Evolutionary conservation across 2,797 vertebrate species (phyloP).

Genomic region (Alfaro cultratus): DNA sequence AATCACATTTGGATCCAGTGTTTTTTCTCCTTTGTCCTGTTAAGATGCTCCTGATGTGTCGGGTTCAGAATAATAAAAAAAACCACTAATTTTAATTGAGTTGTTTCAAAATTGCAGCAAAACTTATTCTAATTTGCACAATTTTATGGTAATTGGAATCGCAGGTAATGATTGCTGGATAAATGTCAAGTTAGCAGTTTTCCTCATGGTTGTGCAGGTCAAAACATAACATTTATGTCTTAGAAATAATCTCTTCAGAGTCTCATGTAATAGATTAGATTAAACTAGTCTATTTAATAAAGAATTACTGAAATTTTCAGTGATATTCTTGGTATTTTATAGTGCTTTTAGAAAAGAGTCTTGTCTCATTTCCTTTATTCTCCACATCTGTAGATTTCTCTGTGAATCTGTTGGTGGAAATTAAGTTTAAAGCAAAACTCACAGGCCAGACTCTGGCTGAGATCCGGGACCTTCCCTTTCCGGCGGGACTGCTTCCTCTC

Average conservation of each 20-base stretch:
- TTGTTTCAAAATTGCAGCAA: no score
- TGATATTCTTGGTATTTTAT: background rate
- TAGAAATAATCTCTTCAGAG: background rate
- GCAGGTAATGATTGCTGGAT: background rate
- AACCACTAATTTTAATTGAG: no score
- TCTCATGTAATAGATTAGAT: no score
- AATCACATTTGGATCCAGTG: background rate
- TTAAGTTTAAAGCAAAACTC: constrained; percentile 44
- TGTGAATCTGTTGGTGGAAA: background rate
- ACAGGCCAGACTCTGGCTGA: constrained; percentile 81
- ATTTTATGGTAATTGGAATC: no score
- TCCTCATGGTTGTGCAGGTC: background rate
- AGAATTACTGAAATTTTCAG: background rate
- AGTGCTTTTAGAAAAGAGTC: background rate
- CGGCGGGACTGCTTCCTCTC: constrained; percentile 97
- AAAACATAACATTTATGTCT: background rate
- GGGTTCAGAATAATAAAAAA: background rate
- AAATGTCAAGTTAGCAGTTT: background rate
- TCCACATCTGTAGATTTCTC: background rate
- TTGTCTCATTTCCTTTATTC: background rate
- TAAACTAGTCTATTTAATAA: background rate
- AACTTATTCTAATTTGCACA: no score
- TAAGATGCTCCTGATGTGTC: background rate
- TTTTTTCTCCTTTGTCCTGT: background rate
- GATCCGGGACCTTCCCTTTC: constrained; percentile 93